Evolutionary conservation across 2,888 invertebrate genomes (phyloP), one percentile per base, ranked within the genome.

Genomic region (Drosophila paranaensis): DNA sequence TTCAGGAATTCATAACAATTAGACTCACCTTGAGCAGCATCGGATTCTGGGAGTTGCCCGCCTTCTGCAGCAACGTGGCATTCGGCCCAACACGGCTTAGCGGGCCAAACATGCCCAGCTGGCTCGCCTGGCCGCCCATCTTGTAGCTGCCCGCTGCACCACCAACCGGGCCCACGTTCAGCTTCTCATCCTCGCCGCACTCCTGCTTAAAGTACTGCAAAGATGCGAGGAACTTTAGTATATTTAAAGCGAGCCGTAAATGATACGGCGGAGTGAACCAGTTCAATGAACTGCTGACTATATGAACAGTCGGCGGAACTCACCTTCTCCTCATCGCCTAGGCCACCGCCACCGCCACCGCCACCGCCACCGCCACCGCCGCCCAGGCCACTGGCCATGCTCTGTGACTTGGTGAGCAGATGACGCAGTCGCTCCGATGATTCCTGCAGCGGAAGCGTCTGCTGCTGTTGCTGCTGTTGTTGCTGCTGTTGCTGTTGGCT

Each of bases 11-110:
- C 20, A 20, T 20, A 20, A 33, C 8, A 33, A 1, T 16, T 5
- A 1, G 8, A 81, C 88, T 93, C 92, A 95, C 95, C 94, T 95
- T 94, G 74, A 95, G 93, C 79, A 96, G 92, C 95, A 95, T 95
- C 75, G 94, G 94, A 89, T 95, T 95, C 80, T 94, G 94, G 60
- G 93, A 91, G 83, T 91, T 92, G 68, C 90, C 80, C 55, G 84
- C 80, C 76, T 93, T 92, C 51, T 90, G 86, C 63, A 78, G 77
- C 60, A 75, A 74, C 30, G 65, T 63, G 33, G 82, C 81, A 62
- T 64, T 79, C 16, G 78, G 42, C 0, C 54, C 87, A 10, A 70
- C 56, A 0, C 79, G 64, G 2, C 71, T 68, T 51, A 71, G 56
- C 3, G 74, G 43, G 2, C 83, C 81, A 10, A 83, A 89, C 61